phyloP scores from a whole-genome alignment of 2,888 invertebrate genomes.

The Leptopilina myrica region DNA sequence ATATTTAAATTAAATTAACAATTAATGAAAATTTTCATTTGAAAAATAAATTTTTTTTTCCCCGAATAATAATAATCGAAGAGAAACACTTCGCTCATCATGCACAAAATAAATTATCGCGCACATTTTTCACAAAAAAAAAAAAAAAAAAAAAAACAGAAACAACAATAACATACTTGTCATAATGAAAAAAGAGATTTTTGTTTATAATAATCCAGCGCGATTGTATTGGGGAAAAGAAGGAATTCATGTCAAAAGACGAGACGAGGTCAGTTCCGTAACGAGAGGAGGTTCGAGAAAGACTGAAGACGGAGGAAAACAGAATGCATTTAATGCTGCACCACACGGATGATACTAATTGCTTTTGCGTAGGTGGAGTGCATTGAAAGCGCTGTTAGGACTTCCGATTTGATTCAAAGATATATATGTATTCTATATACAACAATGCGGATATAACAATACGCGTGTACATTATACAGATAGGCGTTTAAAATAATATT shows the following conservation, averaged over 20 bases:
- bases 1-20: too few relatives aligned
- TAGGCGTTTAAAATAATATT: conserved; percentile 1
- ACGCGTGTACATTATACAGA: neutral
- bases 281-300: conserved; percentile 50
- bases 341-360: conserved; percentile 16
- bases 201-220: neutral
- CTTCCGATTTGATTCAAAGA: conserved; percentile 39
- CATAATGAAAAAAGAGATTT: neutral
- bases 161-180: neutral
- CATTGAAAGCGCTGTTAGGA: conserved; percentile 28
- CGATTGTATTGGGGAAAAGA: neutral
- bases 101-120: too few relatives aligned
- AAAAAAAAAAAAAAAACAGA: too few relatives aligned
- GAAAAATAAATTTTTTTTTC: too few relatives aligned
- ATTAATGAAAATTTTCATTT: too few relatives aligned
- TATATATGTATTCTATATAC: neutral
- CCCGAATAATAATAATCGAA: too few relatives aligned
- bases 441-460: conserved; percentile 27
- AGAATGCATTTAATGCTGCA: conserved; percentile 26
- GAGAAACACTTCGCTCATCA: too few relatives aligned
- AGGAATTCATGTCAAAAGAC: conserved; percentile 21
- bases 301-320: conserved; percentile 44
- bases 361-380: conserved; percentile 34
- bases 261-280: conserved; percentile 50
- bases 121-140: neutral